phyloP scores from a whole-genome alignment of 2,797 vertebrate species.

The Labroides dimidiatus region DNA sequence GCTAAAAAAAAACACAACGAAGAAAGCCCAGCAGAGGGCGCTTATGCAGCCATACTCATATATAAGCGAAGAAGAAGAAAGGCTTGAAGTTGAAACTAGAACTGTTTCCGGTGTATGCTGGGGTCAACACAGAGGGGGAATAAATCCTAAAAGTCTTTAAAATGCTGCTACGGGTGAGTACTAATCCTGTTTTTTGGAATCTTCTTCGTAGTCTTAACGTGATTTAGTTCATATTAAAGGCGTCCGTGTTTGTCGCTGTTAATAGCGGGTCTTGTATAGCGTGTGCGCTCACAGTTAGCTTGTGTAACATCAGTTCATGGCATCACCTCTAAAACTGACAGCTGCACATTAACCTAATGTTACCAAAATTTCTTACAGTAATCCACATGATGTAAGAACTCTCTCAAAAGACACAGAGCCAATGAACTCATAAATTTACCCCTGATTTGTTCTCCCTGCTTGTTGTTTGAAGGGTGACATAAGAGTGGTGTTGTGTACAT shows the following conservation, averaged over 20 bases:
- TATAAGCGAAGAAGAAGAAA: not conserved
- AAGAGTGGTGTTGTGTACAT: too few relatives aligned
- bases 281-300: conserved; percentile 21
- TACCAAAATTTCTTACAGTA: too few relatives aligned
- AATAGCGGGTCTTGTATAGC: not conserved
- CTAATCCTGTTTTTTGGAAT: accelerated
- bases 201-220: accelerated
- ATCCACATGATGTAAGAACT: too few relatives aligned
- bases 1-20: too few relatives aligned
- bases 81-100: not conserved
- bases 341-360: not conserved
- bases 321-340: conserved; percentile 18
- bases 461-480: not conserved
- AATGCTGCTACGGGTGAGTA: conserved; percentile 82
- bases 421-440: too few relatives aligned
- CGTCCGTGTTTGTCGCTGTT: accelerated
- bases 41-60: not conserved
- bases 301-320: not conserved
- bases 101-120: conserved; percentile 55
- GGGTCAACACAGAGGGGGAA: conserved; percentile 37
- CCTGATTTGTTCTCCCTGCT: too few relatives aligned
- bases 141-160: conserved; percentile 8
- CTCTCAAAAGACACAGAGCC: too few relatives aligned
- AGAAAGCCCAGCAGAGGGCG: not conserved
- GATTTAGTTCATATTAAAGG: accelerated